Conservation (phyloP, 2,797 vertebrate species). For the Parotocinclus haroldoi region DNA sequence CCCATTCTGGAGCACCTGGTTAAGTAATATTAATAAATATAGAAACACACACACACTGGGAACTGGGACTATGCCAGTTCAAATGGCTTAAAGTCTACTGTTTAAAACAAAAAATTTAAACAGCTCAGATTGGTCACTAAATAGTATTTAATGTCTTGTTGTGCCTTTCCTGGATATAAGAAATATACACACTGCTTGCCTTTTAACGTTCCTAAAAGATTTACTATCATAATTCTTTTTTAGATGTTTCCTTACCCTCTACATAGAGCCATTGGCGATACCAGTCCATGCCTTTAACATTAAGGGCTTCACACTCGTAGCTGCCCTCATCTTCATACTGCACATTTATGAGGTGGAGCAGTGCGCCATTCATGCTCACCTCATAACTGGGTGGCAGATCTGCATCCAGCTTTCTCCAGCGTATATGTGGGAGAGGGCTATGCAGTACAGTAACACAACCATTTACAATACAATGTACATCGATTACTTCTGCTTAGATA, state of each 20-base stretch:
- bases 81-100: no score
- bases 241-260: slow-evolving; percentile 75
- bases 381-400: slow-evolving; percentile 88
- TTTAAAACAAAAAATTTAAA: no score
- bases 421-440: slow-evolving; percentile 92
- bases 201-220: neutral
- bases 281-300: slow-evolving; percentile 93
- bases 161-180: neutral
- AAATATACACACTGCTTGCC: neutral
- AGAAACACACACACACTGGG: no score
- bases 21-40: neutral
- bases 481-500: no score
- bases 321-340: slow-evolving; percentile 92
- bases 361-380: slow-evolving; percentile 87
- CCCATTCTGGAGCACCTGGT: slow-evolving; percentile 92
- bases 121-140: no score
- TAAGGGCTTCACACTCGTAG: slow-evolving; percentile 95
- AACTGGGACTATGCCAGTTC: no score
- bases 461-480: neutral
- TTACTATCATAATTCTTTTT: no score
- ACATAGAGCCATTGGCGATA: slow-evolving; percentile 90
- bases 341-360: slow-evolving; percentile 91
- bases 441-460: slow-evolving; percentile 6
- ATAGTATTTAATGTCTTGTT: neutral
- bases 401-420: slow-evolving; percentile 88